These are phyloP conservation scores for Heliconius himera DNA, from an alignment of 1,140 invertebrate genomes.

Conservation along the genomic window DNA sequence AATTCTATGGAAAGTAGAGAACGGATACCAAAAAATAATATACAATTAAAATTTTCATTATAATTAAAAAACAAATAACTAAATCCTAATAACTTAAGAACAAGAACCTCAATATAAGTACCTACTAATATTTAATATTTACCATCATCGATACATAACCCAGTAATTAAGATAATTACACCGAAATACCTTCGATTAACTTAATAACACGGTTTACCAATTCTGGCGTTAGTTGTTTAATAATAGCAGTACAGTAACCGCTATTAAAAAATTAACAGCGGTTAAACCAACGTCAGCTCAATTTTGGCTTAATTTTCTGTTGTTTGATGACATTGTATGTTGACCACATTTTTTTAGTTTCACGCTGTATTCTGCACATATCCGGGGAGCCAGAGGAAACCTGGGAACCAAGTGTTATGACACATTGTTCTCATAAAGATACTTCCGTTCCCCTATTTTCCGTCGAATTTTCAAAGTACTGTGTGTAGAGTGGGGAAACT, in stretches of 20 bases:
- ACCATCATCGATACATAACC: not conserved
- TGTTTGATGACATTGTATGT: too few relatives aligned
- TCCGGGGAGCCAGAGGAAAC: too few relatives aligned
- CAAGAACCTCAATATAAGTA: too few relatives aligned
- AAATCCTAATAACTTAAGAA: not conserved
- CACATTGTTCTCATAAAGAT: too few relatives aligned
- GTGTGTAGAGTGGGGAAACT: too few relatives aligned
- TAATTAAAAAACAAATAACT: not conserved
- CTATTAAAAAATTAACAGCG: not conserved
- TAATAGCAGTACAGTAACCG: not conserved
- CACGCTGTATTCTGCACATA: too few relatives aligned
- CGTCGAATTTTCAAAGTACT: too few relatives aligned
- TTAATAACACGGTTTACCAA: slow-evolving; percentile 6
- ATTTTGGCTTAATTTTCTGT: not conserved
- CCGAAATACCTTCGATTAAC: not conserved
- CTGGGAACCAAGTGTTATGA: too few relatives aligned
- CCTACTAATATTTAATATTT: not conserved
- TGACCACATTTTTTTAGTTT: too few relatives aligned
- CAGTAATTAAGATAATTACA: not conserved
- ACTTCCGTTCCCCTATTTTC: too few relatives aligned
- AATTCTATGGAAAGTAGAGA: not conserved
- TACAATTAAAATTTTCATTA: too few relatives aligned
- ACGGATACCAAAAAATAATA: not conserved
- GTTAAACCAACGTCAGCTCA: not conserved
- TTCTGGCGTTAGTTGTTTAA: slow-evolving; percentile 7